Evolutionary conservation across 2,888 invertebrate species (phyloP).

Genomic region (Cistogaster globosa): DNA sequence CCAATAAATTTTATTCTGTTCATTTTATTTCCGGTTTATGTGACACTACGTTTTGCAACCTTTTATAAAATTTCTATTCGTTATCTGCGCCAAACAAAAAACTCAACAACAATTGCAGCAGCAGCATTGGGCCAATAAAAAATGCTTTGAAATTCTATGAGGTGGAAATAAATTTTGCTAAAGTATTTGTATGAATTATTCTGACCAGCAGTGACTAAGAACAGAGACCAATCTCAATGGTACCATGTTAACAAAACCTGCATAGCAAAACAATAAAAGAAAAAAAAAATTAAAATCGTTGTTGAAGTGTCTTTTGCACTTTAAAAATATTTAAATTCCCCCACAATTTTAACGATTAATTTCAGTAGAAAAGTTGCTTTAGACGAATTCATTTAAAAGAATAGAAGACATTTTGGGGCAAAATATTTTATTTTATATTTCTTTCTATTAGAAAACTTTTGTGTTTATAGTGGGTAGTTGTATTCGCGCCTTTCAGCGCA

Average conservation of each 20-base stretch:
- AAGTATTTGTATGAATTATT: slow-evolving; percentile 28
- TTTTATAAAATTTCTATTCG: slow-evolving; percentile 55
- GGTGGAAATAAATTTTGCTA: slow-evolving; percentile 51
- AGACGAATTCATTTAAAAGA: too few species aligned
- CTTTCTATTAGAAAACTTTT: too few species aligned
- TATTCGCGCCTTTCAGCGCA: too few species aligned
- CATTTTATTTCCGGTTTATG: slow-evolving; percentile 50
- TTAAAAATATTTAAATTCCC: neutral
- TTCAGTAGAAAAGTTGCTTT: too few species aligned
- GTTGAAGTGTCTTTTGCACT: slow-evolving; percentile 45
- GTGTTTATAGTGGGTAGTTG: too few species aligned
- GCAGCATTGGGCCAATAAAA: slow-evolving; percentile 7
- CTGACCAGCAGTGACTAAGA: slow-evolving; percentile 4
- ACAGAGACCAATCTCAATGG: slow-evolving; percentile 9
- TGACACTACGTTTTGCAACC: slow-evolving; percentile 42
- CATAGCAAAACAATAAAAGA: neutral
- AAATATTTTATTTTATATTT: too few species aligned
- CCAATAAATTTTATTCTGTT: slow-evolving; percentile 57
- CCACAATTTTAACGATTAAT: neutral
- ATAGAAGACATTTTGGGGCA: too few species aligned
- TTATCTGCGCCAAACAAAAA: slow-evolving; percentile 23
- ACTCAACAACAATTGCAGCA: slow-evolving; percentile 18
- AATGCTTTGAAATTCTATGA: slow-evolving; percentile 33
- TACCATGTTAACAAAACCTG: slow-evolving; percentile 43
- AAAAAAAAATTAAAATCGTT: slow-evolving; percentile 13